Evolutionary conservation across 2,888 invertebrate species (phyloP).

Genomic region (Euspilapteryx auroguttella): DNA sequence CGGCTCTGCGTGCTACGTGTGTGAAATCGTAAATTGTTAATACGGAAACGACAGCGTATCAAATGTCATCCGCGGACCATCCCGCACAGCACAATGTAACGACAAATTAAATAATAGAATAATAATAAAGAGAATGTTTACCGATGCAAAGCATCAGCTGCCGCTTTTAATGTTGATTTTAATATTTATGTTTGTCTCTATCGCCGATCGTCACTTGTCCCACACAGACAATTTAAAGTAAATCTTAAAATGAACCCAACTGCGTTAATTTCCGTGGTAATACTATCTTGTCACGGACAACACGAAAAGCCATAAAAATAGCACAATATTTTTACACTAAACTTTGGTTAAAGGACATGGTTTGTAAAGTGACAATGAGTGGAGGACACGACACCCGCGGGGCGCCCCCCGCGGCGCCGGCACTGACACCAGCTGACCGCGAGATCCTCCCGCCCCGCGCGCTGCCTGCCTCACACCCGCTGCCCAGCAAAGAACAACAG

Average conservation of each 20-base stretch:
- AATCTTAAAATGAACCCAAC: too few species aligned
- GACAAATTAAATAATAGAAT: constrained; percentile 59
- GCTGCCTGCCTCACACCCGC: constrained; percentile 19
- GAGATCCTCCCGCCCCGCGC: constrained; percentile 9
- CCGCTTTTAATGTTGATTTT: too few species aligned
- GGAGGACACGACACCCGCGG: constrained; percentile 13
- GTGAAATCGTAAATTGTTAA: constrained; percentile 41
- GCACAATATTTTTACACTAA: constrained; percentile 4
- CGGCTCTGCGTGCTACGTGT: constrained; percentile 53
- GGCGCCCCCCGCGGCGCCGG: constrained; percentile 15
- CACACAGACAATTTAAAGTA: too few species aligned
- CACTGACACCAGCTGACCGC: not conserved
- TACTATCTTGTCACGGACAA: not conserved
- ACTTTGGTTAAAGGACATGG: constrained; percentile 7
- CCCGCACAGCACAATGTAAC: constrained; percentile 29
- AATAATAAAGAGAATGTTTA: constrained; percentile 26
- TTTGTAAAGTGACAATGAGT: constrained; percentile 22
- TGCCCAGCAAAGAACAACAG: constrained; percentile 20
- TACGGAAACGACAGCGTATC: constrained; percentile 28
- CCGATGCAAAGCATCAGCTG: constrained; percentile 27
- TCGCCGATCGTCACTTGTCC: too few species aligned
- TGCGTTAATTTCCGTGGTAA: not conserved
- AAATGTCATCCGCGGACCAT: constrained; percentile 23
- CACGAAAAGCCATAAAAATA: not conserved
- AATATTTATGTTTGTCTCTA: constrained; percentile 13